phyloP scores from a whole-genome alignment of 2,797 vertebrate species.

The Chelonia mydas region DNA sequence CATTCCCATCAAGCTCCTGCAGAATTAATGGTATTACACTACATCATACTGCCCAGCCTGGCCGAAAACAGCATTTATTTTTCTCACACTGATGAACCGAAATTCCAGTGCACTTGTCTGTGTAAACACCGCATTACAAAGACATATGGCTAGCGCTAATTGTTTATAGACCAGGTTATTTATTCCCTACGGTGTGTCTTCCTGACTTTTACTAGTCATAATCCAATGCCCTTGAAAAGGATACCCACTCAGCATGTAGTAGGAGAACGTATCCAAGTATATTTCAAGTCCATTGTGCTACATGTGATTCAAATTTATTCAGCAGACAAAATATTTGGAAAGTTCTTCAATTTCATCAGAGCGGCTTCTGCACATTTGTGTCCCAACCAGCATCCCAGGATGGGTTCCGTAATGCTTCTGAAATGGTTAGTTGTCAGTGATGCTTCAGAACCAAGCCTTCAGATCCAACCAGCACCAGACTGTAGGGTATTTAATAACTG shows the following conservation, averaged over 20 bases:
- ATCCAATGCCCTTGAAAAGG: conserved; percentile 57
- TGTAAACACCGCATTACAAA: conserved; percentile 46
- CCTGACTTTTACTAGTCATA: conserved; percentile 54
- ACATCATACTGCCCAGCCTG: background rate
- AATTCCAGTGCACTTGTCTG: conserved; percentile 49
- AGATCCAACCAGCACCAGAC: background rate
- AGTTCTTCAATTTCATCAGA: background rate
- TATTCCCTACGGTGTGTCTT: conserved; percentile 26
- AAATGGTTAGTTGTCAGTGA: background rate
- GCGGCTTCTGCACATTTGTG: background rate
- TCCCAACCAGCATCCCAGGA: background rate
- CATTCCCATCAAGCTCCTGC: background rate
- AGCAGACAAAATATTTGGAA: fast-evolving
- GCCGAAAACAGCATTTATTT: conserved; percentile 52
- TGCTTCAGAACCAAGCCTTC: background rate
- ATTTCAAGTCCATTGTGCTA: conserved; percentile 44
- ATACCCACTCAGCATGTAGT: background rate
- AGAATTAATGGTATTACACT: background rate
- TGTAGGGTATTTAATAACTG: background rate
- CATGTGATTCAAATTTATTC: conserved; percentile 45
- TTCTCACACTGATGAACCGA: conserved; percentile 56
- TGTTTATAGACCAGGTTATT: conserved; percentile 61
- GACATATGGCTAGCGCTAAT: conserved; percentile 42
- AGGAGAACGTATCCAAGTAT: conserved; percentile 18
- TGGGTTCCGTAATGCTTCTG: background rate